phyloP scores from a whole-genome alignment of 2,888 invertebrate genomes.

The Venusia cambrica region DNA sequence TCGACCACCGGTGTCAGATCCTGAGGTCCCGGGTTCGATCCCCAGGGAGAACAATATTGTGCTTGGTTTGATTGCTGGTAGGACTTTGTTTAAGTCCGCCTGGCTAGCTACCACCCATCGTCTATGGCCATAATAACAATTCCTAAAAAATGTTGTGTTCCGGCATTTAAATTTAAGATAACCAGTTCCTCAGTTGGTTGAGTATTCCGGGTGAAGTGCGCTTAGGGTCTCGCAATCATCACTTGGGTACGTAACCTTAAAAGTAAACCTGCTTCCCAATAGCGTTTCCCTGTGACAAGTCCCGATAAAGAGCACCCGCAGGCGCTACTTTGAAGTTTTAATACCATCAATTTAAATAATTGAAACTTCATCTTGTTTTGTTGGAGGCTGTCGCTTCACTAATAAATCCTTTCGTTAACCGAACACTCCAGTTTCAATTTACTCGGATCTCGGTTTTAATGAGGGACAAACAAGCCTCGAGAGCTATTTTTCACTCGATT shows the following conservation, averaged over 20 bases:
- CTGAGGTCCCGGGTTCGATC: no score
- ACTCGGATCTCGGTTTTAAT: conserved; percentile 14
- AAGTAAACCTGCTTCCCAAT: neutral
- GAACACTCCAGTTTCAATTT: conserved; percentile 23
- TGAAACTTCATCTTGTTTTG: conserved; percentile 53
- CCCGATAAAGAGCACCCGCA: conserved; percentile 40
- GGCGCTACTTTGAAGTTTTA: conserved; percentile 58
- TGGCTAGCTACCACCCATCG: neutral
- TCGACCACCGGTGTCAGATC: no score
- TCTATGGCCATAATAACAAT: no score
- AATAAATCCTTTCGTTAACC: conserved; percentile 36
- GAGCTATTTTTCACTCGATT: conserved; percentile 6
- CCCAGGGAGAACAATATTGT: no score
- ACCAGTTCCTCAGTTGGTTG: no score
- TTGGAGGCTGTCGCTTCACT: conserved; percentile 28
- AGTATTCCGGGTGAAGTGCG: no score
- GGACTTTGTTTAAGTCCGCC: no score
- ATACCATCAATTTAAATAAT: conserved; percentile 59
- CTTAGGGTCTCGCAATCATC: no score
- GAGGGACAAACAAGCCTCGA: conserved; percentile 14
- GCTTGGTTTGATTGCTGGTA: no score
- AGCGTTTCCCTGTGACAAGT: neutral
- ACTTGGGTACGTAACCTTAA: no score
- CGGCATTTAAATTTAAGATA: no score
- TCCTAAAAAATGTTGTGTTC: no score